Percentiles rank a stretch among this genome's conserved stretches.
These are phyloP conservation scores for Artemisiospiza belli DNA, from an alignment of 2,113 vertebrate genomes.

Conservation along the genomic window DNA sequence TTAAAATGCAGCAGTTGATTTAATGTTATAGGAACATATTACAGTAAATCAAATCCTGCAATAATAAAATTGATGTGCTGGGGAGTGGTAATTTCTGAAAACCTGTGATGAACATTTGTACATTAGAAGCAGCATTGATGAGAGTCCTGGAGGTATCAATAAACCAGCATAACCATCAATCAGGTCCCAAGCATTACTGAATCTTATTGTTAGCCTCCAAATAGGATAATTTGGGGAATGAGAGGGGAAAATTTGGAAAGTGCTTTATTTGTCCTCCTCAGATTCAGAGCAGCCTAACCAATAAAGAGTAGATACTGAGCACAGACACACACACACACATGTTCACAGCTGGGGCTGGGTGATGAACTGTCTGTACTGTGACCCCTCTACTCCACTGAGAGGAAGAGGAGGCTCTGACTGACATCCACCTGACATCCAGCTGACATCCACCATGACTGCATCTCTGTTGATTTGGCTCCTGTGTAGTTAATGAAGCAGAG, in stretches of 20 bases:
- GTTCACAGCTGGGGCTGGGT: not conserved
- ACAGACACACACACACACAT: accelerated
- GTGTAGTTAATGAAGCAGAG: not conserved
- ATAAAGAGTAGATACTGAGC: not conserved
- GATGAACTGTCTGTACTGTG: not conserved
- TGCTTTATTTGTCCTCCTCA: not conserved
- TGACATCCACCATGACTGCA: not conserved
- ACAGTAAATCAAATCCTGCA: not conserved
- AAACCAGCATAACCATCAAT: not conserved
- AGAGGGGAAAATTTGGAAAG: not conserved
- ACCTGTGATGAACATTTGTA: not conserved
- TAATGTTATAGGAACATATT: not conserved
- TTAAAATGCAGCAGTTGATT: not conserved
- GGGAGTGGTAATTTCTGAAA: not conserved
- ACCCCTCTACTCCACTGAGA: not conserved
- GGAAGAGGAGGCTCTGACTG: not conserved
- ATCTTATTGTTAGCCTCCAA: not conserved
- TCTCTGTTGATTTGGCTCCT: not conserved
- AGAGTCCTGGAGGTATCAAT: not conserved
- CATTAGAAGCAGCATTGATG: not conserved
- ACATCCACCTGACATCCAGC: no score
- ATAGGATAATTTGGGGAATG: not conserved
- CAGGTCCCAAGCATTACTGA: not conserved
- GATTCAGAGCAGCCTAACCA: not conserved
- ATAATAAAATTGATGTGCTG: not conserved